Evolutionary conservation across 1,140 invertebrate species (phyloP).

Genomic region (Apis laboriosa): DNA sequence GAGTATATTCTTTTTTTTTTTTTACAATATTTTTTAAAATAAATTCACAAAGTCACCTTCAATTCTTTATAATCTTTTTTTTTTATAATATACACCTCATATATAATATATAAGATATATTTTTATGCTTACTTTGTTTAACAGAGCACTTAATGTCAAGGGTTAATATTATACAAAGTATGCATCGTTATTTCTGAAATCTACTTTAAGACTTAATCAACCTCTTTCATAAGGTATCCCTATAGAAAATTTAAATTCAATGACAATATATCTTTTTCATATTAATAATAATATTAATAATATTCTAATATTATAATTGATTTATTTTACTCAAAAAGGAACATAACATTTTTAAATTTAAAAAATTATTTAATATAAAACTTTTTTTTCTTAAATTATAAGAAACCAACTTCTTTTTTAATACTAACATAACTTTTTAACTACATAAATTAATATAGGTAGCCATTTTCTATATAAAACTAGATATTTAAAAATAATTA

Average conservation of each 20-base stretch:
- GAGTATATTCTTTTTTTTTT: neutral
- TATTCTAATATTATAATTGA: neutral
- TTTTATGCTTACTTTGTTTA: constrained; percentile 3
- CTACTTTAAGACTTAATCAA: neutral
- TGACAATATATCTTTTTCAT: neutral
- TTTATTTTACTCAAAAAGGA: too few relatives aligned
- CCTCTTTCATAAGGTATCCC: neutral
- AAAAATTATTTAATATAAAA: too few relatives aligned
- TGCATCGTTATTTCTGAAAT: neutral
- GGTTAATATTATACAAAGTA: neutral
- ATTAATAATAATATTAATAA: neutral
- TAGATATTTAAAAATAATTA: too few relatives aligned
- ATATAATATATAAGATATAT: neutral
- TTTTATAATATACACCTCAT: neutral
- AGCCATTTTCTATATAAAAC: too few relatives aligned
- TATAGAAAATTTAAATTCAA: neutral
- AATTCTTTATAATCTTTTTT: neutral
- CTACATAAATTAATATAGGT: too few relatives aligned
- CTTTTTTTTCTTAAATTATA: too few relatives aligned
- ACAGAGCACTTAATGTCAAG: neutral
- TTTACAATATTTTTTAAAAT: neutral
- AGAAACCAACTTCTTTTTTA: too few relatives aligned
- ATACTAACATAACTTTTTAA: too few relatives aligned
- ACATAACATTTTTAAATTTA: too few relatives aligned
- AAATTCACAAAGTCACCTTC: neutral